Percentiles rank a stretch among this genome's conserved stretches.
These are phyloP conservation scores for Bombus consobrinus DNA, from an alignment of 1,140 invertebrate species.

Conservation along the genomic window DNA sequence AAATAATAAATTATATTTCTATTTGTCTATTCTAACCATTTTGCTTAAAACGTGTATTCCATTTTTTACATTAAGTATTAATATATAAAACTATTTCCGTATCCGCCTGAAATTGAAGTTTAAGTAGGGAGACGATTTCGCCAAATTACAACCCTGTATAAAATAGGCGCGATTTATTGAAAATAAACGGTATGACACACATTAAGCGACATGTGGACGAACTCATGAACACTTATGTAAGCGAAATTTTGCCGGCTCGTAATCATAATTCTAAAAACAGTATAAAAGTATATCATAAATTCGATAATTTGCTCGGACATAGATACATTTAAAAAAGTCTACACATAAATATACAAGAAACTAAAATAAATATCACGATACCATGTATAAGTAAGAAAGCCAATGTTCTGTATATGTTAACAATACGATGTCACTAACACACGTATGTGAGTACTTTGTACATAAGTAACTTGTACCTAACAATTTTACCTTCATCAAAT, in stretches of 20 bases:
- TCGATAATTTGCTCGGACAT: not conserved
- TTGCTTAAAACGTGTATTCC: too few relatives aligned
- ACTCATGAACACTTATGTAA: not conserved
- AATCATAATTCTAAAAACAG: not conserved
- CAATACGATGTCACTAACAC: too few relatives aligned
- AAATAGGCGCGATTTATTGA: constrained; percentile 11
- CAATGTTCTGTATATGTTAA: not conserved
- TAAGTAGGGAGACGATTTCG: not conserved
- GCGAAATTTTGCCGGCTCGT: not conserved
- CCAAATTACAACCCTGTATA: not conserved
- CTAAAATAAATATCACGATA: not conserved
- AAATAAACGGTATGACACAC: constrained; percentile 14
- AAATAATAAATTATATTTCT: too few relatives aligned
- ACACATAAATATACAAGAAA: not conserved
- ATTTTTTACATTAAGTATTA: too few relatives aligned
- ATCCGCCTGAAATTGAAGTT: not conserved
- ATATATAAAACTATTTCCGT: too few relatives aligned
- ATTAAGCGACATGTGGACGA: not conserved
- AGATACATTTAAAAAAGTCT: not conserved
- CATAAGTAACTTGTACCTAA: not conserved
- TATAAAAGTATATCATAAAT: not conserved
- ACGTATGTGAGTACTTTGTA: too few relatives aligned
- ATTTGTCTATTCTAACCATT: too few relatives aligned
- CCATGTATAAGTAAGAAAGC: not conserved
- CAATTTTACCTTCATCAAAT: not conserved